Percentiles rank a stretch among this genome's conserved stretches.
Conservation (phyloP, 2,113 vertebrate species). For the Pseudopodoces humilis region DNA sequence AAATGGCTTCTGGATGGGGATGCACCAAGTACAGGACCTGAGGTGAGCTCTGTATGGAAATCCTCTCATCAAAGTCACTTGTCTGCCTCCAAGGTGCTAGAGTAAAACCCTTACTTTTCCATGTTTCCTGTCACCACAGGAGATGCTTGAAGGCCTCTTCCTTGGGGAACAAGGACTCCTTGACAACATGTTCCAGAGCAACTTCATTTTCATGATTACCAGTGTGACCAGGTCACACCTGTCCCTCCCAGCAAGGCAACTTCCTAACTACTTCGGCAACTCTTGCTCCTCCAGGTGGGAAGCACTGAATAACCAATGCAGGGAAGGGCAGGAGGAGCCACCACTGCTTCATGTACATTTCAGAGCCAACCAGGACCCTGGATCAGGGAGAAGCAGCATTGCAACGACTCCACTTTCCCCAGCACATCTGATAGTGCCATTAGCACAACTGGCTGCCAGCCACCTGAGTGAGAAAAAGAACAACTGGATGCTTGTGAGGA, state of each 20-base stretch:
- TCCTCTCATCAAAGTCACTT: background rate
- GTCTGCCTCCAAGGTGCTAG: background rate
- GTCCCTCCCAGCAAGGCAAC: background rate
- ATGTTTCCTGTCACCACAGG: background rate
- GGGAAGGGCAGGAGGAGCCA: background rate
- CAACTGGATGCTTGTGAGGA: background rate
- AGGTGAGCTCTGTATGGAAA: background rate
- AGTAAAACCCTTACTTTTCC: background rate
- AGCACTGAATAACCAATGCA: rapidly evolving
- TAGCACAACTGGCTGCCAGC: background rate
- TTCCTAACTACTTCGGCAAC: background rate
- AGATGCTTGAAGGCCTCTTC: background rate
- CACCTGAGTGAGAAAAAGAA: background rate
- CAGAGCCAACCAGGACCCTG: background rate
- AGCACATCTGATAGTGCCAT: background rate
- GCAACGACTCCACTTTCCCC: background rate
- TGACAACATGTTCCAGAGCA: background rate
- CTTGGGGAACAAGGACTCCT: background rate
- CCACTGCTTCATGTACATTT: background rate
- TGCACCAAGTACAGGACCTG: background rate
- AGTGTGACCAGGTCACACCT: background rate
- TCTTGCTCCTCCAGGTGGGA: background rate
- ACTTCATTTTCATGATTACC: background rate
- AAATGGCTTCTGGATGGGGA: background rate
- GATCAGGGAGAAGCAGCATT: background rate